Evolutionary conservation across 2,797 vertebrate species (phyloP).

Genomic region (Sylvia borin): DNA sequence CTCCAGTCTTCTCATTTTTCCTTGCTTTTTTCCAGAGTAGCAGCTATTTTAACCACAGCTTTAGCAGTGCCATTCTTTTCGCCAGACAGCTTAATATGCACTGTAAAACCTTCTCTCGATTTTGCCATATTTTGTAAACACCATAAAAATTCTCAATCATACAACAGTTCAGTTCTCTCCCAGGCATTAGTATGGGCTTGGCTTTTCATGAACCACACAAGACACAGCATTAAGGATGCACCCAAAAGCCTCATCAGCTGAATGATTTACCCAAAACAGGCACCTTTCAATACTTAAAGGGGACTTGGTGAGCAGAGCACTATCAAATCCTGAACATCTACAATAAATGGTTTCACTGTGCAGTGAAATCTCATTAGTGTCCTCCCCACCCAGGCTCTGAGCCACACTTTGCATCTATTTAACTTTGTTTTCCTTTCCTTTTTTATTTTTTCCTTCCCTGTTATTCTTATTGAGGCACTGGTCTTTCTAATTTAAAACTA

Average conservation of each 20-base stretch:
- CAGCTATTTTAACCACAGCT: neutral
- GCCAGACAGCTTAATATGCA: neutral
- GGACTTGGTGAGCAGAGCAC: neutral
- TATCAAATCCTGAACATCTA: neutral
- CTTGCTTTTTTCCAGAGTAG: neutral
- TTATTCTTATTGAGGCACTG: neutral
- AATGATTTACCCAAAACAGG: neutral
- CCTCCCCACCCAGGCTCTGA: neutral
- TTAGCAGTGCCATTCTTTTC: neutral
- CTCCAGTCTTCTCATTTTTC: neutral
- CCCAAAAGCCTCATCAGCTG: neutral
- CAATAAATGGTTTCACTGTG: neutral
- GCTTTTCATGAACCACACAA: neutral
- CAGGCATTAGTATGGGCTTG: neutral
- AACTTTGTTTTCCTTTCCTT: neutral
- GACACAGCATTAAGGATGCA: neutral
- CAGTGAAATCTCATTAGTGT: neutral
- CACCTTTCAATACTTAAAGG: neutral
- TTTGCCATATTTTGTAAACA: slow-evolving; percentile 35
- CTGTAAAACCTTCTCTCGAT: neutral
- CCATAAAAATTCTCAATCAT: neutral
- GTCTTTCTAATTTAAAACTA: neutral
- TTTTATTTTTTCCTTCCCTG: neutral
- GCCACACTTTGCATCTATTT: neutral
- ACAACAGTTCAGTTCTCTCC: neutral